phyloP scores from a whole-genome alignment of 2,888 invertebrate species.

The Drosophila ezoana region DNA sequence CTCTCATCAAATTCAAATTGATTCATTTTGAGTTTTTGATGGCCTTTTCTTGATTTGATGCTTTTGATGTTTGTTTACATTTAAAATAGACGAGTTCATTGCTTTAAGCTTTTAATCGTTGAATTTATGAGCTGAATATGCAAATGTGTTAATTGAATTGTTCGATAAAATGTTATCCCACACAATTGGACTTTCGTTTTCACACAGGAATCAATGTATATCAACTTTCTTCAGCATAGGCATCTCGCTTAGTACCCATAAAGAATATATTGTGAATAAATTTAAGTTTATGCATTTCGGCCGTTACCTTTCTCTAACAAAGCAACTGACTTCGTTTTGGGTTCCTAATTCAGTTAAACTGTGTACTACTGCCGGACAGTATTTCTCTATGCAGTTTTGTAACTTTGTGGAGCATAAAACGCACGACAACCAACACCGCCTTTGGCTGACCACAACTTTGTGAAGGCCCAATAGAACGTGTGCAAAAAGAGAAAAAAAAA shows the following conservation, averaged over 20 bases:
- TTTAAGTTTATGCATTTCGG: constrained; percentile 17
- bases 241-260: constrained; percentile 22
- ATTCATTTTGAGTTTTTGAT: constrained; percentile 56
- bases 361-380: constrained; percentile 52
- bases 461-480: constrained; percentile 32
- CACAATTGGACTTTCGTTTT: constrained; percentile 60
- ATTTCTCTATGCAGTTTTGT: constrained; percentile 43
- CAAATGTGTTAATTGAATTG: constrained; percentile 66
- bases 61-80: constrained; percentile 51
- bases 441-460: constrained; percentile 55
- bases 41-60: constrained; percentile 36
- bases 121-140: constrained; percentile 63
- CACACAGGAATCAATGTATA: constrained; percentile 42
- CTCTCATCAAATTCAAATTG: constrained; percentile 60
- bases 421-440: constrained; percentile 61
- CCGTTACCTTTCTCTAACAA: constrained; percentile 37
- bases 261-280: constrained; percentile 26
- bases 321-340: constrained; percentile 69
- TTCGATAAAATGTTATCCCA: constrained; percentile 26
- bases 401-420: constrained; percentile 76
- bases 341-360: constrained; percentile 74
- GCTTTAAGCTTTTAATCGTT: constrained; percentile 39
- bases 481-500: constrained; percentile 29
- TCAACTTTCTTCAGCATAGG: constrained; percentile 47
- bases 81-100: constrained; percentile 24